Evolutionary conservation across 1,140 invertebrate genomes (phyloP), one percentile per base, ranked within the genome.

Genomic region (Caenorhabditis briggsae): DNA sequence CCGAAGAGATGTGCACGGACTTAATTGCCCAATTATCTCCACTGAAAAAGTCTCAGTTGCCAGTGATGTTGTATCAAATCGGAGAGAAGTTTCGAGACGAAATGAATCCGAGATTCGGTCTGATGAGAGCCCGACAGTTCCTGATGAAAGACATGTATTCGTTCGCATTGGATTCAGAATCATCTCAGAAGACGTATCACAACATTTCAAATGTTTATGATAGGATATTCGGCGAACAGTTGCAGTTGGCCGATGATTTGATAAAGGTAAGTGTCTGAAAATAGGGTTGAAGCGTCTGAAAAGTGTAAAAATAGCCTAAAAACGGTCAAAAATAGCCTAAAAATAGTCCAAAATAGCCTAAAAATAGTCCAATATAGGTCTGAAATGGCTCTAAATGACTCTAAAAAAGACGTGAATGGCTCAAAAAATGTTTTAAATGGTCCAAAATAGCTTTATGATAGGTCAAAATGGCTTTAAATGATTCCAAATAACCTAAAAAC

Each of bases 61-160:
- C 86, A 0, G 23, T 87, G 23, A 55, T 87, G 50, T 8, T 87
- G n/a, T 87, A 87, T 53, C 86, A 87, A 59, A 87, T 83, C 20
- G 85, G 84, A 6, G 82, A 87, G 9, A 87, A 87, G 48, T 87
- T 87, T 33, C 55, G 86, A 8, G 86, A 87, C 59, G 86, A 87
- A 82, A 87, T 84, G 83, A 87, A 87, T 84, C 86, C 86, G 16
- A 50, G 86, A 53, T 84, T 50, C 12, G 74, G 83, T 48, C 41
- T 65, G 33, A 70, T 65, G 64, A 65, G 86, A 20, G 61, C 59
- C 25, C 86, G 86, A 41, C 65, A 84, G 58, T 87, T 87, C 53
- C 33, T 87, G 43, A 87, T 87, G 86, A 87, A 87, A n/a, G 86
- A 87, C 55, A 53, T 87, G 65, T 87, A 87, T 33, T 82, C 86